A percentile compares a stretch with the other conserved stretches of the same genome.
These are phyloP conservation scores for Thalpophila matura DNA, from an alignment of 2,888 invertebrate species.

Conservation along the genomic window DNA sequence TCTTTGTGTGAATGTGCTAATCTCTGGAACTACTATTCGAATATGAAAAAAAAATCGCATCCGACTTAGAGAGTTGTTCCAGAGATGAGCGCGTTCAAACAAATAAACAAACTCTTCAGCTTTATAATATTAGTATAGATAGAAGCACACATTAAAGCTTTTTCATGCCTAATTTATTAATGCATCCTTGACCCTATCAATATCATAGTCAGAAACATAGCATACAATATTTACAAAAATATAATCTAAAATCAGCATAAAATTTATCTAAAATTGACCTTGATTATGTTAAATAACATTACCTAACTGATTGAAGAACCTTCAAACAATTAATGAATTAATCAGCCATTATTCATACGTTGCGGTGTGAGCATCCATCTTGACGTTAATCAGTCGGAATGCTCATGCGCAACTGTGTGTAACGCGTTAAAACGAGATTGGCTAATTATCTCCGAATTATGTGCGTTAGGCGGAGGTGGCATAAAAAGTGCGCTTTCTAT, in stretches of 20 bases:
- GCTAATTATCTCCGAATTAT: constrained; percentile 74
- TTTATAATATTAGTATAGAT: too few relatives aligned
- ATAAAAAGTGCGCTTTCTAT: constrained; percentile 71
- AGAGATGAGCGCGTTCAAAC: too few relatives aligned
- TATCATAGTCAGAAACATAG: constrained; percentile 6
- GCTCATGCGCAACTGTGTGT: constrained; percentile 63
- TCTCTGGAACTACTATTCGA: too few relatives aligned
- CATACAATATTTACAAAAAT: background rate
- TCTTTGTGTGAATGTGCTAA: too few relatives aligned
- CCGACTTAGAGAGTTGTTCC: too few relatives aligned
- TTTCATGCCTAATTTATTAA: constrained; percentile 8
- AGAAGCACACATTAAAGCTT: constrained; percentile 1
- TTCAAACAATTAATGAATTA: constrained; percentile 5
- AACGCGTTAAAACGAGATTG: constrained; percentile 71
- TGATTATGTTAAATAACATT: constrained; percentile 11
- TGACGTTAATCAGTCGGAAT: constrained; percentile 66
- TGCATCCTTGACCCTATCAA: too few relatives aligned
- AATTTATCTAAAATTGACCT: constrained; percentile 5
- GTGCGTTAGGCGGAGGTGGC: constrained; percentile 48
- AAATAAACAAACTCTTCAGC: too few relatives aligned
- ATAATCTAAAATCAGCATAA: background rate
- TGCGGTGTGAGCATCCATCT: constrained; percentile 44
- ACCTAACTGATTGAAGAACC: background rate
- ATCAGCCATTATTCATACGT: constrained; percentile 14
- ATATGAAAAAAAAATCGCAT: too few relatives aligned